Conservation (phyloP, 2,888 invertebrate species). For the Drosophila neonasuta region DNA sequence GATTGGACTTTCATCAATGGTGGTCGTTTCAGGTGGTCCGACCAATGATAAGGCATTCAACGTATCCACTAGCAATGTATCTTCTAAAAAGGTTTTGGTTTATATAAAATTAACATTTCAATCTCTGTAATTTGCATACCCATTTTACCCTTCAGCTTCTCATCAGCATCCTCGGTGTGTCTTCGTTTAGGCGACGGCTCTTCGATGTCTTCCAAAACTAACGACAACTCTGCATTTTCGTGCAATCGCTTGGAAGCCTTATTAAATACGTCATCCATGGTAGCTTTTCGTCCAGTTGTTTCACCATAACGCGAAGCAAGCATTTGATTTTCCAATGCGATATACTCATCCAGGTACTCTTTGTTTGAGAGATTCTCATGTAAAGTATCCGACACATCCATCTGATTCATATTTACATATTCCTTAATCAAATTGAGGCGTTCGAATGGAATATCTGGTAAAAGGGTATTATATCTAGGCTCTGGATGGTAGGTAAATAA, state of each 20-base stretch:
- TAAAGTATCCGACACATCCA: slow-evolving; percentile 43
- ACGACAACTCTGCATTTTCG: background rate
- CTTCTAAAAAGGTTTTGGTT: slow-evolving; percentile 19
- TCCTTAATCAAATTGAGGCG: slow-evolving; percentile 80
- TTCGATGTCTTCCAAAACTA: background rate
- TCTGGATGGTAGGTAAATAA: slow-evolving; percentile 80
- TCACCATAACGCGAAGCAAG: slow-evolving; percentile 56
- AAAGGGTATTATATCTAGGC: slow-evolving; percentile 80
- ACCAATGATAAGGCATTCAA: slow-evolving; percentile 15
- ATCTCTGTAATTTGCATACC: background rate
- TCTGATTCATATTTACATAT: slow-evolving; percentile 69
- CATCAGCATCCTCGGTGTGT: background rate
- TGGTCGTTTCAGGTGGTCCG: background rate
- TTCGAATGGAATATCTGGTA: slow-evolving; percentile 78
- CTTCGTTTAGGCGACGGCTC: slow-evolving; percentile 15
- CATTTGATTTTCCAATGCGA: slow-evolving; percentile 78
- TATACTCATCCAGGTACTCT: slow-evolving; percentile 76
- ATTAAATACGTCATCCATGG: background rate
- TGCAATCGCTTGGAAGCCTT: slow-evolving; percentile 23
- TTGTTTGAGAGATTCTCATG: slow-evolving; percentile 64
- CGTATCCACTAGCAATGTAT: slow-evolving; percentile 34
- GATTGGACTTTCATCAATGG: slow-evolving; percentile 15
- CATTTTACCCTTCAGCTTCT: background rate
- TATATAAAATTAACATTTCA: background rate
- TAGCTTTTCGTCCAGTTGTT: background rate